Conservation (phyloP, 2,797 vertebrate genomes). For the Buphagus erythrorhynchus region DNA sequence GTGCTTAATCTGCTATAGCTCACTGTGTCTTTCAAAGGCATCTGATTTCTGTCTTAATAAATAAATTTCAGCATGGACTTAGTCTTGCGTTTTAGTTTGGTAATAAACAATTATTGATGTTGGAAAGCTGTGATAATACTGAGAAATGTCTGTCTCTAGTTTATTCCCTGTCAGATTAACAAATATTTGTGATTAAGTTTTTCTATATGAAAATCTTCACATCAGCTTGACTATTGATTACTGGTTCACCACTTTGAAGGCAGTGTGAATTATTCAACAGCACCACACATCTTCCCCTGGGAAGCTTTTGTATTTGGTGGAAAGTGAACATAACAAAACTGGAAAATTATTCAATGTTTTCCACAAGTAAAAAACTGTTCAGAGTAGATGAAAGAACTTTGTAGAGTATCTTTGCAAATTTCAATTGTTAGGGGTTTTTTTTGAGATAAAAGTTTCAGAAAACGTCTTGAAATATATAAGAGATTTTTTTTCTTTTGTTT, state of each 20-base stretch:
- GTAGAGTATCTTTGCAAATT: neutral
- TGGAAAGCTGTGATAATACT: neutral
- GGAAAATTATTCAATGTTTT: neutral
- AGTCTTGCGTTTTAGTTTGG: neutral
- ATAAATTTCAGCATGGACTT: neutral
- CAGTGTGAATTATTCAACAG: neutral
- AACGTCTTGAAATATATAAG: neutral
- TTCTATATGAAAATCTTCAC: neutral
- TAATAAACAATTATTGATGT: neutral
- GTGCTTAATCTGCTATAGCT: neutral
- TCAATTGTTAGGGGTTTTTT: accelerated
- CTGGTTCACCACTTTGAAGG: neutral
- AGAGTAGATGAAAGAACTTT: neutral
- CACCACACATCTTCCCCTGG: neutral
- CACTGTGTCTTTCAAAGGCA: neutral
- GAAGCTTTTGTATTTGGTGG: neutral
- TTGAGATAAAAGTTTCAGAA: neutral
- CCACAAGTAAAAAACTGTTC: neutral
- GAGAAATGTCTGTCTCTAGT: neutral
- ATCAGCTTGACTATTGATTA: neutral
- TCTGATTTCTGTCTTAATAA: neutral
- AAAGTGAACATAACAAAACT: neutral
- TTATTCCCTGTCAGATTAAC: no score
- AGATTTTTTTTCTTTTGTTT: neutral
- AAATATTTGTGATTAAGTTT: neutral